A percentile compares a stretch with the other conserved stretches of the same genome.
Evolutionary conservation across 2,888 invertebrate genomes (phyloP).

Genomic region (Conchocele bisecta): DNA sequence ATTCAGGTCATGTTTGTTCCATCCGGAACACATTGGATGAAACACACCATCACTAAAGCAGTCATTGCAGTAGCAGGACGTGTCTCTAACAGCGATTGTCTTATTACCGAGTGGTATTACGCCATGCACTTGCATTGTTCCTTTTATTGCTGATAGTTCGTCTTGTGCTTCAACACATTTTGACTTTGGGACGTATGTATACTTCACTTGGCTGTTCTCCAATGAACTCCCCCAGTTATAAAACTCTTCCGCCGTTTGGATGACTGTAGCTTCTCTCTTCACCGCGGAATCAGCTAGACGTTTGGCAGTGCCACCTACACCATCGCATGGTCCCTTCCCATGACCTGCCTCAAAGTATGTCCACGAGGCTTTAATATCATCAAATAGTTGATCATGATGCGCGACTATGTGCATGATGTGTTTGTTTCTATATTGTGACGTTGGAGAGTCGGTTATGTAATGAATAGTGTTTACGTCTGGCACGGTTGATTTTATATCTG

Average conservation of each 20-base stretch:
- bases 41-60: conserved; percentile 18
- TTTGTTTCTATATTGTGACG: conserved; percentile 26
- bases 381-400: conserved; percentile 13
- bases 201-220: conserved; percentile 8
- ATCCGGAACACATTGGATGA: conserved; percentile 1
- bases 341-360: conserved; percentile 36
- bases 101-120: neutral
- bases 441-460: conserved; percentile 39
- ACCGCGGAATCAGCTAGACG: conserved; percentile 30
- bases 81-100: conserved; percentile 12
- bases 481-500: too few relatives aligned
- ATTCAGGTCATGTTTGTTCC: too few relatives aligned
- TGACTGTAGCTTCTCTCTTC: conserved; percentile 4
- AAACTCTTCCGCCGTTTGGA: conserved; percentile 40
- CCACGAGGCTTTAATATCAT: conserved; percentile 31
- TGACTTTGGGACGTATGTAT: conserved; percentile 5
- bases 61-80: conserved; percentile 19
- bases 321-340: conserved; percentile 39
- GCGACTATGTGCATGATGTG: conserved; percentile 13
- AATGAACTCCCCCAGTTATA: conserved; percentile 12
- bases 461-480: conserved; percentile 24
- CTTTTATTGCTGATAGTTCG: conserved; percentile 10
- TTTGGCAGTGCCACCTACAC: conserved; percentile 40
- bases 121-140: conserved; percentile 16
- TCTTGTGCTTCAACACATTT: neutral